phyloP scores from a whole-genome alignment of 2,113 vertebrate species.

The Hyperoodon ampullatus region DNA sequence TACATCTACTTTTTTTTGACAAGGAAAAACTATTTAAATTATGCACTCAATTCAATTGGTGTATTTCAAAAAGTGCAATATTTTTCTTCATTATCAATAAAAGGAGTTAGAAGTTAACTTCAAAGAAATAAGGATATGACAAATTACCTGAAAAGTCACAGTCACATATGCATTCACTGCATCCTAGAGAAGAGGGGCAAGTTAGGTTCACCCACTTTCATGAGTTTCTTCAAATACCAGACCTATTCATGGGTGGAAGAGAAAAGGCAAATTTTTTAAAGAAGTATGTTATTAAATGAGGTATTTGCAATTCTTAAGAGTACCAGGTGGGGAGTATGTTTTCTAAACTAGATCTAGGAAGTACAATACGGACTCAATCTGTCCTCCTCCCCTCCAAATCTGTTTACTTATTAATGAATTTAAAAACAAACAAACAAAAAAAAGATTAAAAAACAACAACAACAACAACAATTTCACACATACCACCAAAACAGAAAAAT shows the following conservation, averaged over 20 bases:
- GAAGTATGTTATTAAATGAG: background rate
- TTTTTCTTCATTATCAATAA: background rate
- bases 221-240: background rate
- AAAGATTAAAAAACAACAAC: background rate
- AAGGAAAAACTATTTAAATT: conserved; percentile 20
- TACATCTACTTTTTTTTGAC: background rate
- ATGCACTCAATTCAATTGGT: background rate
- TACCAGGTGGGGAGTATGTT: background rate
- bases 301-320: background rate
- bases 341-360: background rate
- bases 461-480: background rate
- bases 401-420: background rate
- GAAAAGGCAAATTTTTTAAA: background rate
- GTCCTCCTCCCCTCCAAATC: background rate
- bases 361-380: background rate
- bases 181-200: background rate
- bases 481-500: background rate
- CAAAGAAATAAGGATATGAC: background rate
- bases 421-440: background rate
- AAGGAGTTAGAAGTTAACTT: conserved; percentile 25
- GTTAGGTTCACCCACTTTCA: background rate
- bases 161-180: background rate
- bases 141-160: background rate
- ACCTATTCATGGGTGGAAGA: background rate
- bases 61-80: background rate